A percentile compares a stretch with the other conserved stretches of the same genome.
Conservation (phyloP, 2,113 vertebrate genomes). For the Alethe diademata region DNA sequence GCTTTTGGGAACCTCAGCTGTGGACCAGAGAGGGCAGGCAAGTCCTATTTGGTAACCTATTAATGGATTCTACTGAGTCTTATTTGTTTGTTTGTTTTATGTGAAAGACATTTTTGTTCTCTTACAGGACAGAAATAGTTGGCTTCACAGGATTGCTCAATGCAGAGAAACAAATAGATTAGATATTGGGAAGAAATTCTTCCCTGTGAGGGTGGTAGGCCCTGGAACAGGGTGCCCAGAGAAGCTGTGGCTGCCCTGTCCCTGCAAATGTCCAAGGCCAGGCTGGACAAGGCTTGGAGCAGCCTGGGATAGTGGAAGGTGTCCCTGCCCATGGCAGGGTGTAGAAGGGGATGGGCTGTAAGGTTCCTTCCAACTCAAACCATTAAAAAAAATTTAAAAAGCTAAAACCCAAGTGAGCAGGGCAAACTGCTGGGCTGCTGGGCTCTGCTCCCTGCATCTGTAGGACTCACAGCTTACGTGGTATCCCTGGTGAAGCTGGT, state of each 20-base stretch:
- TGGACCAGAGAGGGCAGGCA: not conserved
- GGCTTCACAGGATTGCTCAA: not conserved
- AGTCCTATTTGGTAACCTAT: not conserved
- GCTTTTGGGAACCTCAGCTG: not conserved
- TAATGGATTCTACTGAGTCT: not conserved
- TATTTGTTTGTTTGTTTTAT: not conserved
- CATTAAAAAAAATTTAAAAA: not conserved
- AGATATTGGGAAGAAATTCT: not conserved
- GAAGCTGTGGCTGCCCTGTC: not conserved
- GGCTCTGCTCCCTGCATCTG: not conserved
- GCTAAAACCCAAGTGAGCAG: not conserved
- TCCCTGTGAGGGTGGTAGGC: not conserved
- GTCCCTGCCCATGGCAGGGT: not conserved
- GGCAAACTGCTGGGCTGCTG: not conserved
- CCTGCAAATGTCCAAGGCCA: not conserved
- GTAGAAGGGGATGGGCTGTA: not conserved
- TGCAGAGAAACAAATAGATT: not conserved
- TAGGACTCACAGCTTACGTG: not conserved
- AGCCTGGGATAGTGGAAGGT: not conserved
- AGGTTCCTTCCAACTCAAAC: not conserved
- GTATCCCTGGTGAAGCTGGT: not conserved
- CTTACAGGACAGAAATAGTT: not conserved
- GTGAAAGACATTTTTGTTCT: not conserved
- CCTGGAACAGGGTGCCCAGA: not conserved
- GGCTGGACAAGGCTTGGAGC: not conserved